Evolutionary conservation across 53 echinoderm and acorn worm species (phyloP).

Genomic region (Actinopyga echinites): DNA sequence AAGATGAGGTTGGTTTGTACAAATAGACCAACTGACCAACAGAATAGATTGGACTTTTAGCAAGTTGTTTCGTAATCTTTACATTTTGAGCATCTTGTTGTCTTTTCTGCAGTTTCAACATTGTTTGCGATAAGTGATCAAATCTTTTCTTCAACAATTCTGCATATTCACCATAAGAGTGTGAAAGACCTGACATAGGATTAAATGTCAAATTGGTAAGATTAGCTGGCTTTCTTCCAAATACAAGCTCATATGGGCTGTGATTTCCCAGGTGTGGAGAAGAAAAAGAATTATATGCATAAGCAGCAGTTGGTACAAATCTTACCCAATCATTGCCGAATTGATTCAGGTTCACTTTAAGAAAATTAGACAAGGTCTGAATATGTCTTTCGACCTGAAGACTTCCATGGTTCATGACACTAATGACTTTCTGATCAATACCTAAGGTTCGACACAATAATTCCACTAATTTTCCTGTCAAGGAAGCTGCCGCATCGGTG

Average conservation of each 20-base stretch:
- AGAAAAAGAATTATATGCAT: neutral
- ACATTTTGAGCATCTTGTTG: constrained; percentile 6
- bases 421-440: constrained; percentile 57
- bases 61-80: neutral
- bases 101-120: no score
- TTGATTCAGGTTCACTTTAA: constrained; percentile 45
- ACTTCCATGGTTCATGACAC: constrained; percentile 62
- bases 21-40: no score
- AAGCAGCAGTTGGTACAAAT: no score
- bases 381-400: no score
- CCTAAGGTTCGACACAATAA: constrained; percentile 28
- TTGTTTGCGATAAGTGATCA: neutral
- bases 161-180: neutral
- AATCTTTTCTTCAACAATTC: neutral
- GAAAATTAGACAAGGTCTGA: no score
- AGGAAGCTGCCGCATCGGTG: no score
- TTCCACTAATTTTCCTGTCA: constrained; percentile 47
- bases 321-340: constrained; percentile 62
- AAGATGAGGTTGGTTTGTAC: neutral
- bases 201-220: no score
- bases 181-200: no score
- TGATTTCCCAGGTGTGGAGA: neutral
- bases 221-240: no score
- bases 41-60: neutral
- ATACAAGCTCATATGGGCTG: constrained; percentile 7